phyloP scores from a whole-genome alignment of 2,797 vertebrate species.

The Pangasius sanitwongsei region DNA sequence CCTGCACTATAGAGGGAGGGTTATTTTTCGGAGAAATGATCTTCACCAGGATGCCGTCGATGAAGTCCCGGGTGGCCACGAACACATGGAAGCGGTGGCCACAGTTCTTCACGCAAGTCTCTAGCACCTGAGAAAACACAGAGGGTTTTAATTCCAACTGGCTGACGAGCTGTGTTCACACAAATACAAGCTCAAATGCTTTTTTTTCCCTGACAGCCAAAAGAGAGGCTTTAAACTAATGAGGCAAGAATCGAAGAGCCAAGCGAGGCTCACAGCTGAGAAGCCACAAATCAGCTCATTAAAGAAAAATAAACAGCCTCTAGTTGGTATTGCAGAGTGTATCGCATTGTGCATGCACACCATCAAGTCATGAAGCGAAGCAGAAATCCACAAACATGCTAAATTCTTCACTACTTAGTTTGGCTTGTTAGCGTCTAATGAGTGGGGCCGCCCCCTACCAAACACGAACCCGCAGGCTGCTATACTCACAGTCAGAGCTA shows the following conservation, averaged over 20 bases:
- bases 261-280: slow-evolving; percentile 16
- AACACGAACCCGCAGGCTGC: neutral
- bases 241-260: slow-evolving; percentile 42
- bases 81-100: slow-evolving; percentile 96
- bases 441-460: neutral
- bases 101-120: slow-evolving; percentile 99
- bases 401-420: slow-evolving; percentile 8
- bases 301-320: slow-evolving; percentile 47
- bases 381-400: slow-evolving; percentile 23
- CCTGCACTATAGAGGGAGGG: slow-evolving; percentile 94
- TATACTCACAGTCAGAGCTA: slow-evolving; percentile 89
- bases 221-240: slow-evolving; percentile 36
- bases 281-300: slow-evolving; percentile 39
- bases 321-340: neutral
- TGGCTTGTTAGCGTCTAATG: slow-evolving; percentile 25
- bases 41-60: slow-evolving; percentile 93
- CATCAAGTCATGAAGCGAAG: slow-evolving; percentile 27
- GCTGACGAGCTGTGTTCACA: slow-evolving; percentile 6
- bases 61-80: slow-evolving; percentile 94
- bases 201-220: slow-evolving; percentile 10
- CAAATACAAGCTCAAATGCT: neutral
- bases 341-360: neutral
- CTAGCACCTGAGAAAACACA: slow-evolving; percentile 82
- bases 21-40: slow-evolving; percentile 94
- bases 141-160: neutral